phyloP scores from a whole-genome alignment of 2,888 invertebrate genomes.

The Latrodectus hesperus region DNA sequence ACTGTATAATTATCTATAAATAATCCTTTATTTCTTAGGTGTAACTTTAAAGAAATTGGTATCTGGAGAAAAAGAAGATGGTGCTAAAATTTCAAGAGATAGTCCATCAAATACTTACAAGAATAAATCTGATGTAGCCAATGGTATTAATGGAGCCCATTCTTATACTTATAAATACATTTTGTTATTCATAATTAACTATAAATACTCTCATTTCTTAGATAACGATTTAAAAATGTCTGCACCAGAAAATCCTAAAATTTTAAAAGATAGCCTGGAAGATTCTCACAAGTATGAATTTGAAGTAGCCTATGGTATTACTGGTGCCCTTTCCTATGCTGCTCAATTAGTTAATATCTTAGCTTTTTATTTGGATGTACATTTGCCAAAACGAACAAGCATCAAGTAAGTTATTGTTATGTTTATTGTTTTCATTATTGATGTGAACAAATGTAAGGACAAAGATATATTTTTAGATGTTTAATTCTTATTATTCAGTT shows the following conservation, averaged over 20 bases:
- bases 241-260: neutral
- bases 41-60: neutral
- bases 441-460: too few species aligned
- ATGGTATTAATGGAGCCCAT: conserved; percentile 86
- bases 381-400: conserved; percentile 81
- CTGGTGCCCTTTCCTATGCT: conserved; percentile 88
- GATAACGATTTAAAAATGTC: neutral
- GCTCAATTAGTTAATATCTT: conserved; percentile 88
- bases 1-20: too few species aligned
- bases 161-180: conserved; percentile 80
- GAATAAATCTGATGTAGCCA: conserved; percentile 77
- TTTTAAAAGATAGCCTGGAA: conserved; percentile 13
- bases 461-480: too few species aligned
- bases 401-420: conserved; percentile 72
- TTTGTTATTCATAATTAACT: too few species aligned
- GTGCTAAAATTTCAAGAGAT: conserved; percentile 12
- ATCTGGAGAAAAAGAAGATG: neutral
- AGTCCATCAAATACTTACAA: neutral
- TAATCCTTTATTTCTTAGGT: neutral
- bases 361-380: conserved; percentile 87
- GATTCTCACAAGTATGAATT: conserved; percentile 74
- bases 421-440: neutral
- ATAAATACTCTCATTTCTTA: neutral
- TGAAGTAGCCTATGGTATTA: conserved; percentile 83
- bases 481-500: too few species aligned